Conservation (phyloP, 2,113 vertebrate species). For the Larimichthys crocea region DNA sequence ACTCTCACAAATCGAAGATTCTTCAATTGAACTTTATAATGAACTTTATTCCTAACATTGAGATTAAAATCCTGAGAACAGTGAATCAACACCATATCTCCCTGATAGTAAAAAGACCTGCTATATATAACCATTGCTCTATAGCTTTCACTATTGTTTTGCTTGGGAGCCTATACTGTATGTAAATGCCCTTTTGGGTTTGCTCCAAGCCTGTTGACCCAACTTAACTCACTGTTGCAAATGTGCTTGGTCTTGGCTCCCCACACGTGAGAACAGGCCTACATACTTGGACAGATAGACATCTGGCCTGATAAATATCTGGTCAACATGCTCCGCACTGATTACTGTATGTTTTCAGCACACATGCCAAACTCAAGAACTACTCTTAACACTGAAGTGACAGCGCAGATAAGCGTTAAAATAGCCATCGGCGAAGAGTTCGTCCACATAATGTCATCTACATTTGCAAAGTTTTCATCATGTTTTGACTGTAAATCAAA, state of each 20-base stretch:
- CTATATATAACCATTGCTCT: slow-evolving; percentile 52
- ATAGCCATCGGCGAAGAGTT: background rate
- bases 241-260: slow-evolving; percentile 36
- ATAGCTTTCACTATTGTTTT: slow-evolving; percentile 70
- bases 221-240: slow-evolving; percentile 13
- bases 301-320: slow-evolving; percentile 48
- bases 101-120: background rate
- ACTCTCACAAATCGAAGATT: background rate
- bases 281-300: slow-evolving; percentile 32
- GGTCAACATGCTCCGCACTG: background rate
- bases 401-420: background rate
- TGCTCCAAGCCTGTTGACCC: slow-evolving; percentile 45
- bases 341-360: background rate
- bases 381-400: background rate
- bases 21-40: background rate
- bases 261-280: slow-evolving; percentile 29
- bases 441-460: background rate
- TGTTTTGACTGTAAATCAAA: slow-evolving; percentile 58
- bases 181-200: slow-evolving; percentile 57
- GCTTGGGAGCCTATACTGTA: background rate
- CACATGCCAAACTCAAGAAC: slow-evolving; percentile 3
- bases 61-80: slow-evolving; percentile 32
- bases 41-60: slow-evolving; percentile 35
- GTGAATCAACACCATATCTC: slow-evolving; percentile 7
- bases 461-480: slow-evolving; percentile 16